phyloP scores from a whole-genome alignment of 2,113 vertebrate genomes.

The Oncorhynchus mykiss region DNA sequence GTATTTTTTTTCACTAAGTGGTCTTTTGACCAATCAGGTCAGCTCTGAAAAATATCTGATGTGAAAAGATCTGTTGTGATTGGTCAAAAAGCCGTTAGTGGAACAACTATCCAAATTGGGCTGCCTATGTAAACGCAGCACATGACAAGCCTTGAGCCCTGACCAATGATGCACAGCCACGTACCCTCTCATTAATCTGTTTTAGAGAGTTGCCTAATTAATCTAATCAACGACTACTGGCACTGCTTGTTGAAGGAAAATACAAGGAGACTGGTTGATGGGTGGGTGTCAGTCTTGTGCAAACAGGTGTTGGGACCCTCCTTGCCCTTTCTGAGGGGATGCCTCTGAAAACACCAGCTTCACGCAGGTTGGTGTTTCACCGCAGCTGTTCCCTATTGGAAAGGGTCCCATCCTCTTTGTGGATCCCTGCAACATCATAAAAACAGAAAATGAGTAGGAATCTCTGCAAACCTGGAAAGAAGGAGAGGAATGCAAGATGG shows the following conservation, averaged over 20 bases:
- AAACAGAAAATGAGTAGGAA: conserved; percentile 5
- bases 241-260: background rate
- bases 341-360: conserved; percentile 43
- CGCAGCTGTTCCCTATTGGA: conserved; percentile 45
- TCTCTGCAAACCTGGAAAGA: conserved; percentile 12
- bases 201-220: background rate
- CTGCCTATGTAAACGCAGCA: no score
- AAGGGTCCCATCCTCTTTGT: conserved; percentile 37
- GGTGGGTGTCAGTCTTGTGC: conserved; percentile 33
- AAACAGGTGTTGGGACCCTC: conserved; percentile 52
- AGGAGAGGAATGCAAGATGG: background rate
- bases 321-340: conserved; percentile 25
- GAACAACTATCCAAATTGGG: no score
- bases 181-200: background rate
- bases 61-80: no score
- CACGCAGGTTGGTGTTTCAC: conserved; percentile 9
- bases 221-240: background rate
- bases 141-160: background rate
- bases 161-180: background rate
- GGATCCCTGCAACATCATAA: conserved; percentile 19
- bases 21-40: no score
- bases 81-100: no score
- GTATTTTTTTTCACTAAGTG: no score
- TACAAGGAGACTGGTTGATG: conserved; percentile 16
- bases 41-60: no score